Evolutionary conservation across 2,113 vertebrate genomes (phyloP).

Genomic region (Procapra przewalskii): DNA sequence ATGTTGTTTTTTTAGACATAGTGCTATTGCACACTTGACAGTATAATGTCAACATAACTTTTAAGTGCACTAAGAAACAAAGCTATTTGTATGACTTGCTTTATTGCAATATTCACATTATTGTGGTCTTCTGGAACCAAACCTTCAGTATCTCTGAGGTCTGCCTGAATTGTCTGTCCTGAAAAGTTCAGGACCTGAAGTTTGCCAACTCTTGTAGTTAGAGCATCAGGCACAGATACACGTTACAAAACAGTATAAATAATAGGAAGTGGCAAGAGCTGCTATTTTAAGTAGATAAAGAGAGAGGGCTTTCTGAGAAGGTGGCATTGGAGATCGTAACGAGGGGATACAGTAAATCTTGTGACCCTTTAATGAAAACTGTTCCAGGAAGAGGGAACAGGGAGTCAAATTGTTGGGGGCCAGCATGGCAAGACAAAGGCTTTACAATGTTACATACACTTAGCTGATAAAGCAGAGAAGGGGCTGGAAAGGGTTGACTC

Average conservation of each 20-base stretch:
- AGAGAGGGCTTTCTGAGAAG: background rate
- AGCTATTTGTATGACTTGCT: background rate
- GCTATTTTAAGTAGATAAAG: background rate
- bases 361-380: background rate
- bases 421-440: background rate
- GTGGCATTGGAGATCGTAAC: accelerated
- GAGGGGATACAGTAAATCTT: background rate
- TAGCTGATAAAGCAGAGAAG: background rate
- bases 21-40: background rate
- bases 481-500: background rate
- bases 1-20: background rate
- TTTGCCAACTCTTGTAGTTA: background rate
- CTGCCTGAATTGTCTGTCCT: background rate
- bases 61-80: background rate
- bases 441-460: background rate
- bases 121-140: background rate
- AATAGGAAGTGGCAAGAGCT: background rate
- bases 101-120: background rate
- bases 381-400: background rate
- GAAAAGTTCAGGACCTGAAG: background rate
- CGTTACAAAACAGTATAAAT: background rate
- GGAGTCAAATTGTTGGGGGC: accelerated
- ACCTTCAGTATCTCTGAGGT: background rate
- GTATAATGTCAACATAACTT: background rate
- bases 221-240: accelerated